Percentiles rank a stretch among this genome's conserved stretches.
Conservation (phyloP, 2,113 vertebrate species). For the Sturnus vulgaris region DNA sequence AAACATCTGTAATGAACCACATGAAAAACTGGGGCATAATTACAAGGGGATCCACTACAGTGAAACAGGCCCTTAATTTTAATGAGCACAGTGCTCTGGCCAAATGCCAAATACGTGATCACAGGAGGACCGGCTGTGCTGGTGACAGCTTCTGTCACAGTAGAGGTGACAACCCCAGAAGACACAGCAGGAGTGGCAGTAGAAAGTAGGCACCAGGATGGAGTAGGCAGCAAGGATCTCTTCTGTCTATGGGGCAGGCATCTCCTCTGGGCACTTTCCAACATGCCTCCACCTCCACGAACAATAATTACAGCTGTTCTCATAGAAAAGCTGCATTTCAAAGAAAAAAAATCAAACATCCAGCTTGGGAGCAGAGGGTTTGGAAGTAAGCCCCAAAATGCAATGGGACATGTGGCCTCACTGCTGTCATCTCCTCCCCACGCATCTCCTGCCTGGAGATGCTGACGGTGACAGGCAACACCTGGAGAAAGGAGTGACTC, state of each 20-base stretch:
- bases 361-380: background rate
- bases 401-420: background rate
- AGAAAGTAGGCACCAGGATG: background rate
- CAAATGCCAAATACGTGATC: background rate
- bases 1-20: background rate
- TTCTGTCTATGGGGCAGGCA: background rate
- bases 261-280: background rate
- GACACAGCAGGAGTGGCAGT: background rate
- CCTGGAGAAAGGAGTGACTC: background rate
- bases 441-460: background rate
- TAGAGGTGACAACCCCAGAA: background rate
- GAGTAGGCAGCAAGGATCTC: background rate
- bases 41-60: background rate
- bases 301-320: background rate
- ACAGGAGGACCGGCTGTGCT: background rate
- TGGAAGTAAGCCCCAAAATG: background rate
- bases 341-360: background rate
- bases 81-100: background rate
- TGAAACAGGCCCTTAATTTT: constrained; percentile 24
- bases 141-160: fast-evolving
- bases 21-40: background rate
- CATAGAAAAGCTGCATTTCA: background rate
- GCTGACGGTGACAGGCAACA: background rate
- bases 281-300: fast-evolving
- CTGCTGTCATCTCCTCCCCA: background rate